These are phyloP conservation scores for Callithrix jacchus DNA, from an alignment of 2,113 vertebrate species.

Conservation along the genomic window DNA sequence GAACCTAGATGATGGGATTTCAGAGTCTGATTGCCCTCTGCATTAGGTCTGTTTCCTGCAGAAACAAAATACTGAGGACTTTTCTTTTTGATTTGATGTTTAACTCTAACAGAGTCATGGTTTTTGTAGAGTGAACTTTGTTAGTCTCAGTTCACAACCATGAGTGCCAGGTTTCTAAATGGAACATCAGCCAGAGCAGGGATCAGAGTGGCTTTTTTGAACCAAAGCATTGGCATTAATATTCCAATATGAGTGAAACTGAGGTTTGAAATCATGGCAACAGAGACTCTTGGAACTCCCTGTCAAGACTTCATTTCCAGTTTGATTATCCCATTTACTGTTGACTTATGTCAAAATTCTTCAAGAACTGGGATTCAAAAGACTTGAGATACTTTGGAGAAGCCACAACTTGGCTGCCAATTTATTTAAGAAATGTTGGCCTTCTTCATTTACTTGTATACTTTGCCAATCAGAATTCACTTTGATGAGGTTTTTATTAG, in stretches of 20 bases:
- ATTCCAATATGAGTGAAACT: background rate
- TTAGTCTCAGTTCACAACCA: background rate
- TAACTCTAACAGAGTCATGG: background rate
- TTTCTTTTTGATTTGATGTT: background rate
- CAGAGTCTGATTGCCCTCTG: background rate
- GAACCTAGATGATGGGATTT: background rate
- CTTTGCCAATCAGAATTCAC: conserved; percentile 39
- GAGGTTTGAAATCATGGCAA: background rate
- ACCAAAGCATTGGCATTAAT: background rate
- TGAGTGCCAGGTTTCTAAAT: background rate
- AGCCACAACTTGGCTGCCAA: background rate
- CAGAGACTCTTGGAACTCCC: background rate
- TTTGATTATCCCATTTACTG: conserved; percentile 20
- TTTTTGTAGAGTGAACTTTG: background rate
- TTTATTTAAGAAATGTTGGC: background rate
- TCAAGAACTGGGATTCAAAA: background rate
- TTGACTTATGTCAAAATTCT: conserved; percentile 24
- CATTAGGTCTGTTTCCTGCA: background rate
- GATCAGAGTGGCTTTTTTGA: background rate
- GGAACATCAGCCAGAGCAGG: too few relatives aligned
- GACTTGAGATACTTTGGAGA: background rate
- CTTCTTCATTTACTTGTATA: conserved; percentile 4
- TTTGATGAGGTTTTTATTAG: background rate
- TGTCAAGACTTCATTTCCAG: background rate
- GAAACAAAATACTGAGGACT: background rate